These are phyloP conservation scores for Setophaga coronata DNA, from an alignment of 2,113 vertebrate genomes.

Conservation along the genomic window DNA sequence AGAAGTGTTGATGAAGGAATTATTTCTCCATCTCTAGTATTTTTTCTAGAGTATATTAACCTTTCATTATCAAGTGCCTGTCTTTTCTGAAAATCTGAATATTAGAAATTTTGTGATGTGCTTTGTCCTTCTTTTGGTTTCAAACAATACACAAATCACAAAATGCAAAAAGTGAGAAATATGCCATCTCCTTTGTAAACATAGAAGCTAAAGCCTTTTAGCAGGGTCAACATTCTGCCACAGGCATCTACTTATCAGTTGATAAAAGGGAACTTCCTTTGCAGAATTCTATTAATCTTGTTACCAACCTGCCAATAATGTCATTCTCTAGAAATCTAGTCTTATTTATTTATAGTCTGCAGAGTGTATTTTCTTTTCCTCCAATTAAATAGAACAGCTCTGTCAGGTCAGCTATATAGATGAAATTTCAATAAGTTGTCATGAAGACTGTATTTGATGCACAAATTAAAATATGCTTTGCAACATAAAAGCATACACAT, in stretches of 20 bases:
- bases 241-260: background rate
- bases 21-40: background rate
- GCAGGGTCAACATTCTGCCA: background rate
- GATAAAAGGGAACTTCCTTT: conserved; percentile 17
- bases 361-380: background rate
- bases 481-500: background rate
- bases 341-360: background rate
- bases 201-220: background rate
- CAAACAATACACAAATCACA: background rate
- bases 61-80: background rate
- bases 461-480: background rate
- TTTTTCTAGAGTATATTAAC: background rate
- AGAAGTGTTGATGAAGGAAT: background rate
- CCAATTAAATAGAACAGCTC: conserved; percentile 22
- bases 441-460: background rate
- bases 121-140: background rate
- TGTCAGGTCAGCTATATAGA: background rate
- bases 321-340: background rate
- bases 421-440: background rate
- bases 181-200: background rate
- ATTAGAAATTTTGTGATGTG: background rate
- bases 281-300: conserved; percentile 42
- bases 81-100: background rate
- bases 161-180: background rate
- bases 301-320: conserved; percentile 4